Evolutionary conservation across 1,140 invertebrate genomes (phyloP), one percentile per base, ranked within the genome.

Genomic region (Lepidurus arcticus): DNA sequence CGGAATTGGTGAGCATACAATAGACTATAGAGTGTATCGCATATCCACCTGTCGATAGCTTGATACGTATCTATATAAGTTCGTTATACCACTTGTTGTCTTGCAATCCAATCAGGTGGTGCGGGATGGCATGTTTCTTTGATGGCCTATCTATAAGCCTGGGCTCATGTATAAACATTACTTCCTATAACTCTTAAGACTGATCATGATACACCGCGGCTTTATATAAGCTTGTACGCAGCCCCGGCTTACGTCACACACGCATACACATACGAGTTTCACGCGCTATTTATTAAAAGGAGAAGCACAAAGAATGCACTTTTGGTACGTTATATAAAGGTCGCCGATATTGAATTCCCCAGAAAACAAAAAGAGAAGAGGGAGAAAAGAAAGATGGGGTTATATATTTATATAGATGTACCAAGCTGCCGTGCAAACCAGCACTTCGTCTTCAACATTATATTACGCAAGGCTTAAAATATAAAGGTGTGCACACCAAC

Each of bases 91-190:
- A 65, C 9, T 34, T 65, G 53, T 65, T 65, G 53, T 65, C 53
- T 9, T 21, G 6, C 53, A 4, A 65, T 65, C 53, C 53, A 65
- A 65, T 65, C 53, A 34, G 34, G 34, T 34, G 34, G 34, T 34
- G 34, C 34, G 3, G 34, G 53, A 16, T 65, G 16, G 53, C 53
- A 65, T n/a, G 53, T 65, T 65, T 65, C 13, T 16, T 65, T 21
- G 53, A 65, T 65, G 21, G 53, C 53, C 53, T 65, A 65, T 65
- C 53, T 9, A 65, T 65, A 65, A 65, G 16, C 13, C 53, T 65
- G 53, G 34, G 16, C 53, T 65, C 53, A 65, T 65, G 53, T 65
- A 65, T 65, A 65, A 65, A 65, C 53, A 65, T 65, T 65, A 65
- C 53, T 65, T 65, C 53, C 53, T 65, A 65, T 65, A 65, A 65